phyloP scores from a whole-genome alignment of 2,797 vertebrate species.

The Acropternis orthonyx region DNA sequence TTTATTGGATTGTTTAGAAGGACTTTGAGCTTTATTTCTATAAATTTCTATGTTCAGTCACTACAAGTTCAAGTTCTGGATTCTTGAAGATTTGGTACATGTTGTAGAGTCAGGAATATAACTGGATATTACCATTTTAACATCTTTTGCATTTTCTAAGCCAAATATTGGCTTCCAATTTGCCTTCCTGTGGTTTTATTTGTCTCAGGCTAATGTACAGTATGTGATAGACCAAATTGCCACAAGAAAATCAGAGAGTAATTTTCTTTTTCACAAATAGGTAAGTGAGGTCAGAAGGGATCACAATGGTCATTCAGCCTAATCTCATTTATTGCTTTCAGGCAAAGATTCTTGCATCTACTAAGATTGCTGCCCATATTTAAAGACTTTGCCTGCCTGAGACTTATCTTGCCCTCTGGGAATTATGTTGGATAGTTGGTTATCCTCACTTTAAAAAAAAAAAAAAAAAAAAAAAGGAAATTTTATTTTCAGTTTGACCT shows the following conservation, averaged over 20 bases:
- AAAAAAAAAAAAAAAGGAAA: neutral
- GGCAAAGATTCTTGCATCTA: neutral
- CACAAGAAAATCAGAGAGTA: neutral
- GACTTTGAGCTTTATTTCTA: neutral
- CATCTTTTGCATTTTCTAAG: neutral
- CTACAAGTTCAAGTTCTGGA: neutral
- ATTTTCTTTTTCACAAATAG: neutral
- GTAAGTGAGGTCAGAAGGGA: neutral
- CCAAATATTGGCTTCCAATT: neutral
- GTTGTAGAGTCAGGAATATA: neutral
- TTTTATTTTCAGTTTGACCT: neutral
- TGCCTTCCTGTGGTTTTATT: neutral
- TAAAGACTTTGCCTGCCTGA: neutral
- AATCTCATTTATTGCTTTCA: neutral
- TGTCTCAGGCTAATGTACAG: neutral
- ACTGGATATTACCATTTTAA: neutral
- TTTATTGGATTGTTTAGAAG: neutral
- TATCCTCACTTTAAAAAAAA: neutral
- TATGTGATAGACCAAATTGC: neutral
- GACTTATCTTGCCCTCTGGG: neutral
- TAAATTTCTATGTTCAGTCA: neutral
- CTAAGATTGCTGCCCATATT: neutral
- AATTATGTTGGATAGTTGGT: neutral
- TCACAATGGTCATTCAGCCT: neutral
- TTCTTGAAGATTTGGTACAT: neutral